A percentile compares a stretch with the other conserved stretches of the same genome.
Conservation (phyloP, 2,888 invertebrate genomes). For the Pimpla rufipes region DNA sequence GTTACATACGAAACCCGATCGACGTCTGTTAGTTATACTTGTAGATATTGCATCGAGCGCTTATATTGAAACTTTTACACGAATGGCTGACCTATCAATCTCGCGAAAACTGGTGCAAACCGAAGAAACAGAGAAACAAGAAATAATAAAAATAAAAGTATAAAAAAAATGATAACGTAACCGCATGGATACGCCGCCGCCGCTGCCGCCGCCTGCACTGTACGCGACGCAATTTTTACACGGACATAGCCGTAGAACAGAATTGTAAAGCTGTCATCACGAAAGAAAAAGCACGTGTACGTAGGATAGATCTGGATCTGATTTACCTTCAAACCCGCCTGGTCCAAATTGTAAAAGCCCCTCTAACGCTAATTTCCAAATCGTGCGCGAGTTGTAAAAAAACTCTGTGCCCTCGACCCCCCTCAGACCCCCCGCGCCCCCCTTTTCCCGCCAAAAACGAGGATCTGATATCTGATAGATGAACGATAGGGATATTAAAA, state of each 20-base stretch:
- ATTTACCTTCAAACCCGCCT: constrained; percentile 22
- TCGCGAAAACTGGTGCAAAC: constrained; percentile 34
- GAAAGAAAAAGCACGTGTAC: constrained; percentile 32
- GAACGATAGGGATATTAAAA: constrained; percentile 64
- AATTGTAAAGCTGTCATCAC: constrained; percentile 52
- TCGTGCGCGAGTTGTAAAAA: constrained; percentile 51
- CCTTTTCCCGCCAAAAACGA: constrained; percentile 46
- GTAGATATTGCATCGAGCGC: constrained; percentile 72
- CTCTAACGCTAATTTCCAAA: constrained; percentile 66
- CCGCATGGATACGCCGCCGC: constrained; percentile 27
- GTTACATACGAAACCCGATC: constrained; percentile 59
- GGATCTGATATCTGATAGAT: constrained; percentile 71
- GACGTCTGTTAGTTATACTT: constrained; percentile 56
- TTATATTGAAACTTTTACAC: constrained; percentile 76
- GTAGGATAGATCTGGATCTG: constrained; percentile 41
- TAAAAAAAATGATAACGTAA: constrained; percentile 64
- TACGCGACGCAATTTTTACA: constrained; percentile 74
- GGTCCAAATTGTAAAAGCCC: constrained; percentile 58
- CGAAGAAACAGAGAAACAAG: constrained; percentile 61
- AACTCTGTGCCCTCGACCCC: constrained; percentile 40
- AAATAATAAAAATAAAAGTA: constrained; percentile 50
- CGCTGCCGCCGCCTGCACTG: constrained; percentile 64
- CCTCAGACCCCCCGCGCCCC: background rate
- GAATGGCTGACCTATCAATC: constrained; percentile 71
- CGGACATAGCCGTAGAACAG: constrained; percentile 69